Evolutionary conservation across 2,888 invertebrate species (phyloP).

Genomic region (Melikaiella ostensackeni): DNA sequence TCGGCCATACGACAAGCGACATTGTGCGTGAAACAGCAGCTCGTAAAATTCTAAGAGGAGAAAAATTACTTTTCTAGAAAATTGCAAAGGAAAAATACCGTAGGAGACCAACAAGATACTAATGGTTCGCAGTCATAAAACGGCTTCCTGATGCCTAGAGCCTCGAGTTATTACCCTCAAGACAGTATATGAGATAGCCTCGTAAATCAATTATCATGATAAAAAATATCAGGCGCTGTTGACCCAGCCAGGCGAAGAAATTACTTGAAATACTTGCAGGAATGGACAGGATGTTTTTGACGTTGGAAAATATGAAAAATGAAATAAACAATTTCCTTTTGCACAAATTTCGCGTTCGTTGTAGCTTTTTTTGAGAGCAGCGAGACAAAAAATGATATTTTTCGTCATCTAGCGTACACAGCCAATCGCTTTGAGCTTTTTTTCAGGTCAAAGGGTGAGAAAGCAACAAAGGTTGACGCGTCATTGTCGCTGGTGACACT

Average conservation of each 20-base stretch:
- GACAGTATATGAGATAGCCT: conserved; percentile 40
- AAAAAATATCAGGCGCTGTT: not conserved
- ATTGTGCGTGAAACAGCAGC: conserved; percentile 24
- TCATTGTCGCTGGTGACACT: conserved; percentile 34
- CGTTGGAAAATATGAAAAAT: conserved; percentile 30
- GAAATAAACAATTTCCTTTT: not conserved
- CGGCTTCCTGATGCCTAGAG: conserved; percentile 44
- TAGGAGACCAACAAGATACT: conserved; percentile 50
- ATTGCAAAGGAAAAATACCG: conserved; percentile 54
- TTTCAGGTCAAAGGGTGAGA: conserved; percentile 27
- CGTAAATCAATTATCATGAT: conserved; percentile 61
- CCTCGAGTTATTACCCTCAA: conserved; percentile 34
- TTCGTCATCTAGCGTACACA: not conserved
- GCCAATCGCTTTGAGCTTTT: conserved; percentile 29
- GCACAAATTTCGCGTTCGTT: not conserved
- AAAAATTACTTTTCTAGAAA: conserved; percentile 56
- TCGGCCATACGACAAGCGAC: conserved; percentile 13
- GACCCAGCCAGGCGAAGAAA: conserved; percentile 32
- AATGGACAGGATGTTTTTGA: conserved; percentile 33
- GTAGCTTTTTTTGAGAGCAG: not conserved
- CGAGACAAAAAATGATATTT: not conserved
- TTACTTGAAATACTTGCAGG: not conserved
- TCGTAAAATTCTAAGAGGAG: conserved; percentile 38
- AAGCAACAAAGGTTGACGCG: conserved; percentile 30
- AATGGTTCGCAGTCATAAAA: conserved; percentile 55